Conservation (phyloP, 2,113 vertebrate species). For the Ptyas mucosa region DNA sequence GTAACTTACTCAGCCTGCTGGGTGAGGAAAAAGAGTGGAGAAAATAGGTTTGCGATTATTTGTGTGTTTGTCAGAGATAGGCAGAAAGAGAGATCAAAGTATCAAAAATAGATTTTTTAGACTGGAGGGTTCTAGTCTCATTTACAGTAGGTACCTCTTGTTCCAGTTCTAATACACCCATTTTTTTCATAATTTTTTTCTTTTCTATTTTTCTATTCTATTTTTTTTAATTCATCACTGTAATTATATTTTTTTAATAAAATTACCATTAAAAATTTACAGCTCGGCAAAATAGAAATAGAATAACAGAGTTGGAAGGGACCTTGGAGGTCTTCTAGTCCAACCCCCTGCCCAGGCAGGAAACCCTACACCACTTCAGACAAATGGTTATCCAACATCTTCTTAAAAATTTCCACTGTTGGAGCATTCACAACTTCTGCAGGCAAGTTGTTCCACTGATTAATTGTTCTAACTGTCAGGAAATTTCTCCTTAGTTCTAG, state of each 20-base stretch:
- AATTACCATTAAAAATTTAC: neutral
- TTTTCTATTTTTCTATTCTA: neutral
- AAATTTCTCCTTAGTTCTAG: too few species aligned
- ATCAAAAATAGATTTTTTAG: neutral
- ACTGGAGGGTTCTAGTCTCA: neutral
- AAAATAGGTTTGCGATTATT: neutral
- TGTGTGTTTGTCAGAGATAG: neutral
- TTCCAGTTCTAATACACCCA: neutral
- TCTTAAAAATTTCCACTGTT: too few species aligned
- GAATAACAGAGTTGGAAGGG: too few species aligned
- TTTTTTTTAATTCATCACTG: neutral
- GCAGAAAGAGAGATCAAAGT: neutral
- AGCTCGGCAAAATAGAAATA: neutral
- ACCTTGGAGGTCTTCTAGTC: too few species aligned
- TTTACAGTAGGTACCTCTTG: neutral
- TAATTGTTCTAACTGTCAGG: too few species aligned
- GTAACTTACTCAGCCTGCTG: neutral
- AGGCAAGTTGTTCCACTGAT: too few species aligned
- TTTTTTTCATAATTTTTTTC: neutral
- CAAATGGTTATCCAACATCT: too few species aligned
- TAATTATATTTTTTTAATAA: neutral
- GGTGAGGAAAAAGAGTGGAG: neutral
- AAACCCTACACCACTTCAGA: too few species aligned
- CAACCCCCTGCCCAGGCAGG: too few species aligned
- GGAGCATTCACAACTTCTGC: too few species aligned